Percentiles rank a stretch among this genome's conserved stretches.
Conservation (phyloP, 2,113 vertebrate genomes). For the Daphoenositta chrysoptera region DNA sequence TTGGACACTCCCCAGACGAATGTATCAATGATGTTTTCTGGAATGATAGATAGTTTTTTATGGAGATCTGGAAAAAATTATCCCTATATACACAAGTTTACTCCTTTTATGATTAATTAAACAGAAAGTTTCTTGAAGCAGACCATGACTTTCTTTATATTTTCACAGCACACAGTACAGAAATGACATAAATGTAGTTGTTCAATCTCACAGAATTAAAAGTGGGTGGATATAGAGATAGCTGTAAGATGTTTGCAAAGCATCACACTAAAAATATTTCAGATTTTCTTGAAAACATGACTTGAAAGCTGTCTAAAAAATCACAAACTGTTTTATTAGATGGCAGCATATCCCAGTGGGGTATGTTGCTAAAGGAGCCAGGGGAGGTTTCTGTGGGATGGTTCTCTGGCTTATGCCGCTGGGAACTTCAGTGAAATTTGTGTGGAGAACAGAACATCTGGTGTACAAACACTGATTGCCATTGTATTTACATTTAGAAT, state of each 20-base stretch:
- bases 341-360: not conserved
- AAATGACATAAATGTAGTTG: not conserved
- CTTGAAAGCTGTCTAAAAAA: not conserved
- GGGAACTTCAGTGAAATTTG: not conserved
- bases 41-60: not conserved
- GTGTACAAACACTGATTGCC: not conserved
- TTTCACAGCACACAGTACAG: not conserved
- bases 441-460: not conserved
- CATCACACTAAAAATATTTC: not conserved
- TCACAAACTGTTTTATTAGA: not conserved
- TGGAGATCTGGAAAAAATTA: not conserved
- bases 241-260: not conserved
- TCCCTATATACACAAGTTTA: not conserved
- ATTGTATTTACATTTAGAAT: not conserved
- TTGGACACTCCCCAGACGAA: not conserved
- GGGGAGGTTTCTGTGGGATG: not conserved
- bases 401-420: not conserved
- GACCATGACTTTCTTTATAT: not conserved
- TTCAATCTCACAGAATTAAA: not conserved
- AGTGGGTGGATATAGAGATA: not conserved
- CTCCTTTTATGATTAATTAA: not conserved
- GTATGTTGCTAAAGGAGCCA: not conserved
- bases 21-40: not conserved
- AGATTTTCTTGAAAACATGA: not conserved
- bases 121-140: not conserved